Conservation (phyloP, 1,140 invertebrate genomes). For the Copidosoma floridanum region DNA sequence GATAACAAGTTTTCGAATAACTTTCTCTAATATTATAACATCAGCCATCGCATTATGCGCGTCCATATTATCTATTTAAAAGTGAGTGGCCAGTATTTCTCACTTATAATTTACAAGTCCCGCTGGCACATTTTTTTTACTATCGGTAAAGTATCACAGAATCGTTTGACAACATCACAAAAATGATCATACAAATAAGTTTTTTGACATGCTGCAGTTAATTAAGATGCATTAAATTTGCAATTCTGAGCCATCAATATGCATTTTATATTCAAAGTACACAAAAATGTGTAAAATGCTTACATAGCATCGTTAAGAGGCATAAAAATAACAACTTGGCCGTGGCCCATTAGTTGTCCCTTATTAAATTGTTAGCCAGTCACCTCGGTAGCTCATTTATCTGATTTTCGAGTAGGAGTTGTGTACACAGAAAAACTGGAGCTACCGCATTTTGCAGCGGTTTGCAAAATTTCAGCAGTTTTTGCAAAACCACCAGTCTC, state of each 20-base stretch:
- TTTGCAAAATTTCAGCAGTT: neutral
- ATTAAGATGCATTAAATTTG: neutral
- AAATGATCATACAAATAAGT: neutral
- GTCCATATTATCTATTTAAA: neutral
- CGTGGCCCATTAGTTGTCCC: neutral
- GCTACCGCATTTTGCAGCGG: neutral
- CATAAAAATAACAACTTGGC: neutral
- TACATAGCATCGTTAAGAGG: neutral
- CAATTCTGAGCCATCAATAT: neutral
- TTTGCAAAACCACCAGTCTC: neutral
- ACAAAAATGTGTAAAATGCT: neutral
- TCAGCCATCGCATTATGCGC: neutral
- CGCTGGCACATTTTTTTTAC: neutral
- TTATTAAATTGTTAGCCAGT: neutral
- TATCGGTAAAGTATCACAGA: neutral
- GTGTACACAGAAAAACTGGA: neutral
- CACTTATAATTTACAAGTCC: neutral
- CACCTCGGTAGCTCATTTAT: neutral
- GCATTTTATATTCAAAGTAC: neutral
- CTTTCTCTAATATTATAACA: neutral
- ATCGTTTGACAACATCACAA: neutral
- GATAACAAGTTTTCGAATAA: too few species aligned
- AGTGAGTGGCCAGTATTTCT: neutral
- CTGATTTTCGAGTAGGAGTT: neutral
- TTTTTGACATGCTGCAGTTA: neutral